Evolutionary conservation across 2,888 invertebrate genomes (phyloP), one percentile per base, ranked within the genome.

Genomic region (Dimorphilus gyrociliatus): DNA sequence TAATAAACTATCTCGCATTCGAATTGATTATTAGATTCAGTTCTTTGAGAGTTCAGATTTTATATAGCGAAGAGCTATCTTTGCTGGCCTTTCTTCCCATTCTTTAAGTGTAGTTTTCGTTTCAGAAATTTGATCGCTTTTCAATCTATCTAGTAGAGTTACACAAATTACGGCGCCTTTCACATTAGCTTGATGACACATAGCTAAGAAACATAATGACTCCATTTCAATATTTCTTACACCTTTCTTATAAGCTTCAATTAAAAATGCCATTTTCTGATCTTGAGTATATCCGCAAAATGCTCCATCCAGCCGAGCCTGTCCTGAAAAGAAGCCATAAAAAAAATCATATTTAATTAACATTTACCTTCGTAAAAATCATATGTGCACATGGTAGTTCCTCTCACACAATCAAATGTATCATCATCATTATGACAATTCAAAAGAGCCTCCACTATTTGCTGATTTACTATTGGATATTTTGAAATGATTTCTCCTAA

Each of bases 191-290:
- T 84, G 81, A 59, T 81, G 78, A 14, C 86, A 86, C 31, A 90
- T 72, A 2, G 88, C 85, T 0, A 86, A 85, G 58, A 94, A 90
- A 14, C 81, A 78, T n/a, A 82, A 70, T 19, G 81, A 78, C 64
- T 92, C 92, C 92, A 90, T 90, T 68, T 94, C 92, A 48, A 94
- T 88, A 63, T 92, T 92, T 16, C 79, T 73, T 8, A 92, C 80
- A 3, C 85, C 86, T 28, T 73, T 66, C 3, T 42, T 35, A 26
- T 47, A 21, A 8, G 34, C 34, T 45, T 73, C 72, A 16, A 39
- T 28, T 46, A 92, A 67, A 57, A 84, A 92, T 26, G 75, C 75
- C 72, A 82, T 75, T 65, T 88, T 92, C 42, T 92, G 86, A n/a
- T 70, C 63, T 54, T 81, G 80, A 2, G 73, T 74, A 65, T 82